Base-by-base conservation (phyloP, 2,113 vertebrate genomes). In the Carassius auratus region DNA sequence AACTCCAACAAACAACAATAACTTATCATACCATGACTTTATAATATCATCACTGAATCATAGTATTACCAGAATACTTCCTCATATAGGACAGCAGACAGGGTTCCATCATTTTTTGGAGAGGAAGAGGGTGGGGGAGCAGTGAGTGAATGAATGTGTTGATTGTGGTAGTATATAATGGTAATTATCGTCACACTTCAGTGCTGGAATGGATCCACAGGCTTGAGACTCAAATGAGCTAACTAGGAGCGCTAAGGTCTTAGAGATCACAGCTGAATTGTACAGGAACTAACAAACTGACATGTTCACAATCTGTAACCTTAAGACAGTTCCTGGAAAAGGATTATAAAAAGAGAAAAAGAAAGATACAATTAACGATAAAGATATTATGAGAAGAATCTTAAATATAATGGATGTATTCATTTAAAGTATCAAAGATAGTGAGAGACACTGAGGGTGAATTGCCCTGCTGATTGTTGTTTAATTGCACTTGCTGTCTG, bases 221-320 rank as follows among this genome's bases (percentile, higher is more conserved):
- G 15, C 80, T 82, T 82, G 23, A 83, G 68, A 74, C 81, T 59
- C 30, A 83, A 83, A 83, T 57, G 66, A 83, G 45, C 30, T 38
- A 83, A 83, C 66, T 17, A 73, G 64, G 48, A 73, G 8, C 42
- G 81, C 59, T 36, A 61, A 75, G 42, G 73, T 42, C 75, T 55
- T 55, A n/a, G 62, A 69, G 68, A 52, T 83, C 81, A 73, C 33
- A 59, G 68, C 21, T 59, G 68, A 74, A 83, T 59, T 83, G 68
- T 73, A 73, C 52, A 69, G 19, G 81, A 73, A 59, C 81, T 82
- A 82, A 69, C 80, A 82, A 36, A 55, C 4, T 50, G 26, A 52
- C 64, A 52, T 36, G 80, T 21, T 52, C 52, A 77, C 75, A 77
- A 36, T 57, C 64, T 82, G 62, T 55, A 38, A 69, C 80, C 6